Evolutionary conservation across 2,797 vertebrate genomes (phyloP).

Genomic region (Intellagama lesueurii): DNA sequence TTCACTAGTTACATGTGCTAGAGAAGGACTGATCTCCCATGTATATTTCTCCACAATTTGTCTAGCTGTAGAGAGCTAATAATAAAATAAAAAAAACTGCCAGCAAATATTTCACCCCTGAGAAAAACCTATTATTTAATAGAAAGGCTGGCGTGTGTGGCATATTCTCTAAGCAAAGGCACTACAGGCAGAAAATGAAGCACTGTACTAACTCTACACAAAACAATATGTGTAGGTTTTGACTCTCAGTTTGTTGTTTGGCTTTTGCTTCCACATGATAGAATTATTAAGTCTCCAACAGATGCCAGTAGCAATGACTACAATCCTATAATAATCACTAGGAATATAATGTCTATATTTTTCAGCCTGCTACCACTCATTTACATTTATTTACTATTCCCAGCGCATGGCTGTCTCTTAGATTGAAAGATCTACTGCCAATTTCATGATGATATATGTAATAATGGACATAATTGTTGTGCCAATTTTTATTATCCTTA

Average conservation of each 20-base stretch:
- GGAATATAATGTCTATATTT: slow-evolving; percentile 5
- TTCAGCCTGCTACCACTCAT: background rate
- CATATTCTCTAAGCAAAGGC: no score
- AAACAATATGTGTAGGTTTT: no score
- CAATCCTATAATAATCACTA: background rate
- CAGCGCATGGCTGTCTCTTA: background rate
- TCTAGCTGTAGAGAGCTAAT: no score
- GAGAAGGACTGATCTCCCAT: no score
- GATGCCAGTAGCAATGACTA: background rate
- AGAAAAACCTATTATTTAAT: no score
- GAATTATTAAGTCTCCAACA: background rate
- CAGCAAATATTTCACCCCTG: no score
- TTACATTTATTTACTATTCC: slow-evolving; percentile 1
- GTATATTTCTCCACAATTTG: no score
- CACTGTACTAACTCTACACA: no score
- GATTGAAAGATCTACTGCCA: slow-evolving; percentile 7
- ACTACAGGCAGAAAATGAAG: no score
- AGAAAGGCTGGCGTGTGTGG: no score
- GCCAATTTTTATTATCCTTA: slow-evolving; percentile 31
- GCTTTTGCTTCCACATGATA: background rate
- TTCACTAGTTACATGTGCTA: no score
- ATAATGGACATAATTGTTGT: background rate
- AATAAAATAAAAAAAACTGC: no score
- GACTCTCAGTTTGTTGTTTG: background rate
- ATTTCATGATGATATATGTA: slow-evolving; percentile 12